A percentile compares a stretch with the other conserved stretches of the same genome.
Evolutionary conservation across 35 echinoderm and acorn worm genomes (phyloP).

Genomic region (Antedon bifida): DNA sequence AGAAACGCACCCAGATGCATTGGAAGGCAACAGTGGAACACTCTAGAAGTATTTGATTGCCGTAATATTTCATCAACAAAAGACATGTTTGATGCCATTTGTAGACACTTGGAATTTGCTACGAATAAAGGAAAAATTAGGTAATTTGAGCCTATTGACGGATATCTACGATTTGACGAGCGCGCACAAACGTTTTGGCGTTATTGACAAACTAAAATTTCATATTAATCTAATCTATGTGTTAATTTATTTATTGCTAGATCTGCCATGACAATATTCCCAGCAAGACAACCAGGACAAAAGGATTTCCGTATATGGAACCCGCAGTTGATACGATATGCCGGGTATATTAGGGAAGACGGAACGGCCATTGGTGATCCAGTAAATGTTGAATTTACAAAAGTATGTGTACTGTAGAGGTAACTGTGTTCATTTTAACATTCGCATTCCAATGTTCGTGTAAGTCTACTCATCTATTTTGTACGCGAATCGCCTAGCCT

Average conservation of each 20-base stretch:
- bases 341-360: not conserved
- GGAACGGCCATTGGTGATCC: conserved; percentile 8
- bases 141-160: not conserved
- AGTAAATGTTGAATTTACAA: conserved; percentile 9
- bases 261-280: conserved; percentile 15
- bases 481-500: no score
- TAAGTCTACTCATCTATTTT: no score
- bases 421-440: no score
- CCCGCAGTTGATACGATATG: conserved; percentile 7
- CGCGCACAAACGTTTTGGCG: no score
- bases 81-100: not conserved
- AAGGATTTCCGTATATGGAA: conserved; percentile 22
- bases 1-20: not conserved
- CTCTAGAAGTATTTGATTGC: not conserved
- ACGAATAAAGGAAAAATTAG: conserved; percentile 3
- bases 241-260: not conserved
- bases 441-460: no score
- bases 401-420: not conserved
- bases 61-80: not conserved
- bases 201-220: no score
- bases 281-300: not conserved
- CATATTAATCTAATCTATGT: no score
- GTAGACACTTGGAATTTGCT: not conserved
- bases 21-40: not conserved
- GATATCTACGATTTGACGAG: no score